Conservation (phyloP, 2,797 vertebrate species). For the Limosa lapponica region DNA sequence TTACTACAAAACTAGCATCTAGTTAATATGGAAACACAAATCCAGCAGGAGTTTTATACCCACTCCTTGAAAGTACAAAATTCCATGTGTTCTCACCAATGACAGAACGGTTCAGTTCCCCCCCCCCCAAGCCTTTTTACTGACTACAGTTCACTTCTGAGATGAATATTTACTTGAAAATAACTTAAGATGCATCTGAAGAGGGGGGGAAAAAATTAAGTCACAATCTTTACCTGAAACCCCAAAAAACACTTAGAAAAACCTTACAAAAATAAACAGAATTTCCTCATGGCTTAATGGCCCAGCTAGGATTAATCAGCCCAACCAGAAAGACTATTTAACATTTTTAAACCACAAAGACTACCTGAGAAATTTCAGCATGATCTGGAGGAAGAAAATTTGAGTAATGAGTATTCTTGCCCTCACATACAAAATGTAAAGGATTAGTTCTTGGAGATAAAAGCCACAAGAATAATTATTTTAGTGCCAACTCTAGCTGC, state of each 20-base stretch:
- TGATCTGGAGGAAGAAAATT: not conserved
- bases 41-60: not conserved
- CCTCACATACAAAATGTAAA: not conserved
- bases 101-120: accelerated
- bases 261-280: not conserved
- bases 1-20: not conserved
- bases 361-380: not conserved
- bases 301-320: not conserved
- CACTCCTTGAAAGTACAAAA: not conserved
- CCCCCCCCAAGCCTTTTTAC: not conserved
- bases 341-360: not conserved
- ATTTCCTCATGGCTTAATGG: not conserved
- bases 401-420: not conserved
- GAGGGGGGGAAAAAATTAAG: accelerated
- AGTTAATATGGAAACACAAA: not conserved
- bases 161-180: not conserved
- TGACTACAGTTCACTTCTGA: not conserved
- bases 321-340: not conserved
- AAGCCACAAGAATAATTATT: not conserved
- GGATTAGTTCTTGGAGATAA: not conserved
- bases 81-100: not conserved
- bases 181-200: not conserved
- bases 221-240: not conserved
- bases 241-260: not conserved
- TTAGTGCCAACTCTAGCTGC: not conserved